Base-by-base conservation (phyloP, 2,888 invertebrate genomes). In the Bruchidius siliquastri region DNA sequence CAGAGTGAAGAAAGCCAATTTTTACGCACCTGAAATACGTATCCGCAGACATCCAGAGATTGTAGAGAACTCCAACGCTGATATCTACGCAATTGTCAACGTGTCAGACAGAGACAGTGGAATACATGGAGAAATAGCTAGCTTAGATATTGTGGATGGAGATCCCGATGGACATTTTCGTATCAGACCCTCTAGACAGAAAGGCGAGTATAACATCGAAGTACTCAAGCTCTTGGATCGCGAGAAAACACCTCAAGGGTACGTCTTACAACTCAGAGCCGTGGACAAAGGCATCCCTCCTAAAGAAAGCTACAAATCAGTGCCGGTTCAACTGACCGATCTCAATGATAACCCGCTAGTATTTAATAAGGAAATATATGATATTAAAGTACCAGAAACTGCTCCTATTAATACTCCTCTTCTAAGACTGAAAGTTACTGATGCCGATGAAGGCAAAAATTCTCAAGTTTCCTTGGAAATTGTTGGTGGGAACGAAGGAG, bases 121-220 rank as follows among this genome's bases (percentile, higher is more conserved):
- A 0, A 89, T 92, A 22, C 95, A 96, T 86, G 98, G 98, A 0
- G 90, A 94, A 83, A 93, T 98, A 70, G 92, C 91, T 72, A 89
- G 89, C 69, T 87, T 97, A 70, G 95, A 95, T 80, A 96, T 98
- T 74, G 92, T 95, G 3, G 94, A 94, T 77, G 97, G 97, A 0
- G 96, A 97, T 86, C 94, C 96, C 0, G 94, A 96, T 80, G 95
- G 96, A 0, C 93, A 95, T 86, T 97, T 98, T 86, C 89, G 94
- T 72, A 92, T 97, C 72, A 88, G 90, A 70, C 90, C 92, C 0
- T 88, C 90, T 26, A 85, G 87, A 75, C 90, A 90, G 81, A 86
- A 87, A 4, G 92, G 92, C 71, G 94, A 95, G 85, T 95, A 90
- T 85, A 94, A 93, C 82, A 93, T 97, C 76, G 91, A 94, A 78